Conservation (phyloP, 1,140 invertebrate species). For the Olivierus martensii region DNA sequence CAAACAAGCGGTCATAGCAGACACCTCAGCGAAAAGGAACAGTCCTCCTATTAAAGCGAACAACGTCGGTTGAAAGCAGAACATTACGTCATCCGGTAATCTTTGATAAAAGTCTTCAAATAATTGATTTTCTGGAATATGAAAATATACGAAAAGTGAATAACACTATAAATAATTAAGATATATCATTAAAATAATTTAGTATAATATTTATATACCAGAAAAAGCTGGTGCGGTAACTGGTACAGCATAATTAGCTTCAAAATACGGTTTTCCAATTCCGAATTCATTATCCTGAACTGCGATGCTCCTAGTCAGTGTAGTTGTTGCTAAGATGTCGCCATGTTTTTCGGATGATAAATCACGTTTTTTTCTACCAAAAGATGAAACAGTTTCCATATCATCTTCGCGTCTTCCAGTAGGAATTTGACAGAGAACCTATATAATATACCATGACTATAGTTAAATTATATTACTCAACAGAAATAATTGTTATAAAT, state of each 20-base stretch:
- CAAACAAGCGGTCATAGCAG: conserved; percentile 9
- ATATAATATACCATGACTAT: neutral
- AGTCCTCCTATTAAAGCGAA: conserved; percentile 5
- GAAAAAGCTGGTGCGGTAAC: conserved; percentile 7
- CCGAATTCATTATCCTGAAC: conserved; percentile 39
- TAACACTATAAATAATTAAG: no score
- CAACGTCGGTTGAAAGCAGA: conserved; percentile 13
- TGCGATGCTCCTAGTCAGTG: conserved; percentile 13
- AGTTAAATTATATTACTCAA: no score
- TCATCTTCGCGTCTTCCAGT: conserved; percentile 19
- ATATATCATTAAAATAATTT: no score
- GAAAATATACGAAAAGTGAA: no score
- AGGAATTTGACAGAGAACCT: conserved; percentile 20
- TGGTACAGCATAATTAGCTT: conserved; percentile 10
- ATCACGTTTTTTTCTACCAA: conserved; percentile 12
- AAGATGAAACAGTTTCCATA: conserved; percentile 19
- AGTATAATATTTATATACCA: neutral
- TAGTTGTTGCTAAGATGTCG: conserved; percentile 9
- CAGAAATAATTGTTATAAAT: no score
- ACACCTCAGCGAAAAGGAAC: conserved; percentile 8
- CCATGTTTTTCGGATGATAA: neutral
- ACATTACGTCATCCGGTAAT: neutral
- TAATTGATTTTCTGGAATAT: no score
- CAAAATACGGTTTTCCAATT: conserved; percentile 35
- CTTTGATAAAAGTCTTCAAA: no score